Evolutionary conservation across 2,888 invertebrate genomes (phyloP), one percentile per base, ranked within the genome.

Genomic region (Hirtodrosophila confusa): DNA sequence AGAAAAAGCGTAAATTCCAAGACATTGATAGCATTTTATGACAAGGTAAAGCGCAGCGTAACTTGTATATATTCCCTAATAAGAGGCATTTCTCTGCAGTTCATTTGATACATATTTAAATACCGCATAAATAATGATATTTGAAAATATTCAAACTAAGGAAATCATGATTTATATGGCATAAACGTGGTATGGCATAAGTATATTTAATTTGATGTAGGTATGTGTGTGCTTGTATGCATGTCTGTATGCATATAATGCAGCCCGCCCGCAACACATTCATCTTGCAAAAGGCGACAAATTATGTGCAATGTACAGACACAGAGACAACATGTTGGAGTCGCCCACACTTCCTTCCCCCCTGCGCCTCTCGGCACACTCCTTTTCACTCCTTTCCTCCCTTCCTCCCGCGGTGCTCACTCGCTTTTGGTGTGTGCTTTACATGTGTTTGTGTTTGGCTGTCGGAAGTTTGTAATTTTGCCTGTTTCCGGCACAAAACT

Each of bases 391-490:
- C 9, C 12, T 23, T 17, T 11, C n/a, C 24, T 10, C 4, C 3
- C 9, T 12, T 9, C 27, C 4, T 5, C 5, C 36, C 27, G 11
- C 11, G 5, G 0, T 1, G 7, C 41, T n/a, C 35, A 33, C 33
- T 31, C 50, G 41, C 54, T 41, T 56, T 54, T 74, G 74, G 66
- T 71, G 65, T 80, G 63, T 64, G 69, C 70, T 66, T 76, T 76
- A 78, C 80, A 80, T 82, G 78, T 78, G 79, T 75, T 75, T 82
- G 78, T 78, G 82, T 82, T 78, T 82, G 80, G 58, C 85, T 89
- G 88, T 83, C 90, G 90, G 90, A 90, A 90, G 90, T 90, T 90
- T 90, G 90, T 91, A 90, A 90, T 90, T 90, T 90, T 84, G 80
- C 89, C 85, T 88, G 90, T 89, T 90, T 90, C 89, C 90, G 80